These are phyloP conservation scores for Chydorus sphaericus DNA, from an alignment of 2,888 invertebrate species.

Conservation along the genomic window DNA sequence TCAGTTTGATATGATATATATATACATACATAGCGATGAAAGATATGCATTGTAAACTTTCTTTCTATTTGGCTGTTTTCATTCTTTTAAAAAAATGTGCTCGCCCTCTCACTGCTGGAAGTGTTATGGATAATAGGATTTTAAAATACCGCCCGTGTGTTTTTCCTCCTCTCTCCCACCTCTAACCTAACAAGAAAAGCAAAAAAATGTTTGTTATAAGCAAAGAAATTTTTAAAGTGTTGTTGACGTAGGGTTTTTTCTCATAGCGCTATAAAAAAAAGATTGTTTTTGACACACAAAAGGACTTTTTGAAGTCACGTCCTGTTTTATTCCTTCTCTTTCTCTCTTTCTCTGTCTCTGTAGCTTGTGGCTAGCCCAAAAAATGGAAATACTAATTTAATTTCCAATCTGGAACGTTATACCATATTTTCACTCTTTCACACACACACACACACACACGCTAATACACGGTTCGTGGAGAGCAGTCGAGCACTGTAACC, in stretches of 20 bases:
- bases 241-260: slow-evolving; percentile 11
- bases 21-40: too few species aligned
- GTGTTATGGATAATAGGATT: background rate
- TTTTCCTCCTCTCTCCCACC: background rate
- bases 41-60: background rate
- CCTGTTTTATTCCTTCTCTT: background rate
- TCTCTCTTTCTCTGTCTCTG: background rate
- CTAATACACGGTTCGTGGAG: too few species aligned
- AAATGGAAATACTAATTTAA: too few species aligned
- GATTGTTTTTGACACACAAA: background rate
- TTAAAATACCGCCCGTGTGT: background rate
- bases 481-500: too few species aligned
- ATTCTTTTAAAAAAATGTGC: background rate
- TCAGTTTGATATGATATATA: too few species aligned
- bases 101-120: background rate
- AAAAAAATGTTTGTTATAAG: slow-evolving; percentile 4
- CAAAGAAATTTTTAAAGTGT: slow-evolving; percentile 11
- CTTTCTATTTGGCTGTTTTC: background rate
- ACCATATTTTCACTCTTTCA: too few species aligned
- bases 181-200: background rate
- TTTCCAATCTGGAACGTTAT: too few species aligned
- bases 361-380: slow-evolving; percentile 5
- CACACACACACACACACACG: too few species aligned
- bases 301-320: background rate
- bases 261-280: background rate